Conservation (phyloP, 2,113 vertebrate species). For the Crotalus horridus region DNA sequence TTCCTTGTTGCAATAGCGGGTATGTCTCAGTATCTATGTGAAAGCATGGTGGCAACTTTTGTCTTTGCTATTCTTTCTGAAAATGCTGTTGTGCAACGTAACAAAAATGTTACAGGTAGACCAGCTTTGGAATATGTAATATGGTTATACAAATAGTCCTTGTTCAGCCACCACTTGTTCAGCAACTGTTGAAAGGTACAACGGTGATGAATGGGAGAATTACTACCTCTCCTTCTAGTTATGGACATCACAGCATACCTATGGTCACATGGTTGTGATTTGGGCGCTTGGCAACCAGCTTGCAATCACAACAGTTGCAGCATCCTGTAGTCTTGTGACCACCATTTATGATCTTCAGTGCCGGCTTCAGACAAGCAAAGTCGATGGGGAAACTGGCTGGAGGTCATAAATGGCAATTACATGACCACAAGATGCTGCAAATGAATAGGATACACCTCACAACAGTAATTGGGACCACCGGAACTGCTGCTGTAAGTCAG, state of each 20-base stretch:
- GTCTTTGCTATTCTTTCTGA: not conserved
- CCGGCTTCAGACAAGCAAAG: not conserved
- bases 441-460: not conserved
- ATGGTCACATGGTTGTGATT: not conserved
- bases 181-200: not conserved
- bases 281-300: not conserved
- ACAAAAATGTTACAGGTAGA: not conserved
- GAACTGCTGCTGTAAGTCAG: not conserved
- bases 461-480: not conserved
- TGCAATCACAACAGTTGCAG: not conserved
- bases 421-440: not conserved
- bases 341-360: not conserved
- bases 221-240: not conserved
- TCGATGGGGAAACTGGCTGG: not conserved
- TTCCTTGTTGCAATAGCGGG: conserved; percentile 78
- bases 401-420: not conserved
- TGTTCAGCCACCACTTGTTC: not conserved
- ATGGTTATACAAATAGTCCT: fast-evolving
- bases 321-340: not conserved
- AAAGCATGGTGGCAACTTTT: not conserved
- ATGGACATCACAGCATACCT: not conserved
- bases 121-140: not conserved
- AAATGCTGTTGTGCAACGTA: not conserved
- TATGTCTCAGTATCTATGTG: conserved; percentile 43
- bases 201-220: not conserved